Base-by-base conservation (phyloP, 2,797 vertebrate genomes). In the Typhlichthys subterraneus region DNA sequence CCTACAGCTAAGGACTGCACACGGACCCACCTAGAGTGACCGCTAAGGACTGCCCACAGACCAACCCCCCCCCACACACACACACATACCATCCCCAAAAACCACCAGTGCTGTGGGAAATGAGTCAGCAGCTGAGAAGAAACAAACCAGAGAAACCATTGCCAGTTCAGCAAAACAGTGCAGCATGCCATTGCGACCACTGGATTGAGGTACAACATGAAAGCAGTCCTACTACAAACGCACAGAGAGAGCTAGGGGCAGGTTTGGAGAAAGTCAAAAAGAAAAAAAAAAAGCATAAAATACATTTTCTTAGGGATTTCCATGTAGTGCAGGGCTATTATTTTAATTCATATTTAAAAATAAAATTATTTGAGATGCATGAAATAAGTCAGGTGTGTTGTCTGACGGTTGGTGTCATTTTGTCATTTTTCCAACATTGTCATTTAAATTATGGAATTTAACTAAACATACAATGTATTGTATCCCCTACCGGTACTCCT, bases 111-210 rank as follows among this genome's bases (percentile, higher is more conserved):
- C 23, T 23, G 83, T 89, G 87, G 89, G 90, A 90, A 89, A 90
- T 90, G 87, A 91, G 86, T 90, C 89, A 89, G 89, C 89, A 89
- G 82, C 85, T 82, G 79, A 7, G 57, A 87, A 77, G 68, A 78
- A 85, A 74, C 73, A 73, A 85, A 80, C 81, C 72, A 80, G 66
- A 82, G 74, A 78, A 84, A 78, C 72, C 58, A 69, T 47, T 77
- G 70, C 80, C 76, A 72, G 67, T 61, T 69, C 63, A 75, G 57
- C 51, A 65, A 45, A 45, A 31, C 17, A 42, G 3, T 52, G 33
- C 50, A 73, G 33, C 50, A 73, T 79, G 76, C 23, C 54, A 67
- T 76, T 65, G 65, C 65, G 72, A 83, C 76, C 73, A 63, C 71
- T 67, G 70, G 72, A 81, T 75, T 10, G 63, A 70, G 75, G 59